Conservation (phyloP, 2,888 invertebrate genomes). For the Sarcophaga rosellei region DNA sequence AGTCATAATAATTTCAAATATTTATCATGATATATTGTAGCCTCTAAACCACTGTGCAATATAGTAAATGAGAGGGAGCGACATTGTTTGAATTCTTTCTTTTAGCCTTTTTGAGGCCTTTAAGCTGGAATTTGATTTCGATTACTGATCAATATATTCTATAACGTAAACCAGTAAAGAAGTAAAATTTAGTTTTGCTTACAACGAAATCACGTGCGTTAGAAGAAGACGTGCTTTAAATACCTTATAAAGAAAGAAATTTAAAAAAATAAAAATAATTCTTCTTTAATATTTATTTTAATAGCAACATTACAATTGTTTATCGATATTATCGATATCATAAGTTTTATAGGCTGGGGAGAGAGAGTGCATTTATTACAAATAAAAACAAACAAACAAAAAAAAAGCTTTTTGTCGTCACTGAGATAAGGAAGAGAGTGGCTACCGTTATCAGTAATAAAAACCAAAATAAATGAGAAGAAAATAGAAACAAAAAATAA, state of each 20-base stretch:
- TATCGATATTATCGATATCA: conserved; percentile 3
- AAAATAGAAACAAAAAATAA: conserved; percentile 11
- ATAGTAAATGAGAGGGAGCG: background rate
- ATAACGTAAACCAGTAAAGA: conserved; percentile 42
- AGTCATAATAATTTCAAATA: background rate
- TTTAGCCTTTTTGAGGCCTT: background rate
- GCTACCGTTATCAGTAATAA: conserved; percentile 59
- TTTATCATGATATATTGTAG: background rate
- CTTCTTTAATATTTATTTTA: background rate
- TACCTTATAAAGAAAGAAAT: background rate
- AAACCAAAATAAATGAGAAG: conserved; percentile 7
- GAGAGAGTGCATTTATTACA: conserved; percentile 11
- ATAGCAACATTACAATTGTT: too few relatives aligned
- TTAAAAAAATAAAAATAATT: background rate
- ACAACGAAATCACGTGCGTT: conserved; percentile 31
- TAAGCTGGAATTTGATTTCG: conserved; percentile 30
- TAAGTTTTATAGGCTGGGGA: background rate
- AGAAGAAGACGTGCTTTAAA: background rate
- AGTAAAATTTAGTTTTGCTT: background rate
- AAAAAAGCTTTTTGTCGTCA: conserved; percentile 38
- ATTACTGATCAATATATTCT: conserved; percentile 40
- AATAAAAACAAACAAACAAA: conserved; percentile 6
- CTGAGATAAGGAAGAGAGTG: conserved; percentile 47
- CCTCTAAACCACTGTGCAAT: background rate
- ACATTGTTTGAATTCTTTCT: background rate